These are phyloP conservation scores for Lordiphosa mommai DNA, from an alignment of 1,140 invertebrate genomes.

Conservation along the genomic window DNA sequence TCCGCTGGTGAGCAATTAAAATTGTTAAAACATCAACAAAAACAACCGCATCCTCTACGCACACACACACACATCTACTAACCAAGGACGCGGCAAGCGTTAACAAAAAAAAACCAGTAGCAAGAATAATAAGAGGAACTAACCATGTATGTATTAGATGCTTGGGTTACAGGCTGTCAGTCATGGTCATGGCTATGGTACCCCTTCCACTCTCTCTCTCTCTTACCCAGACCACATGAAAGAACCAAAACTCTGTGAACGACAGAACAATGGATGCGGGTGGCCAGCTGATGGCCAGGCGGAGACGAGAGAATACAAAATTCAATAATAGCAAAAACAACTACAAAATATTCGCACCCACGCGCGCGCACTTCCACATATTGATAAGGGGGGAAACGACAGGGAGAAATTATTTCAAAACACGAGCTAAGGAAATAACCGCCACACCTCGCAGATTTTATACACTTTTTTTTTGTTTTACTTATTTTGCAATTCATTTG, in stretches of 20 bases:
- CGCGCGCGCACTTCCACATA: conserved; percentile 13
- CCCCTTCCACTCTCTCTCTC: conserved; percentile 17
- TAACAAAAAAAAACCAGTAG: conserved; percentile 24
- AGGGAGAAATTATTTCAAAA: conserved; percentile 11
- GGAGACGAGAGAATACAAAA: conserved; percentile 22
- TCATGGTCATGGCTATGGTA: conserved; percentile 56
- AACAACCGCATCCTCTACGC: conserved; percentile 21
- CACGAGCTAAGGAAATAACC: neutral
- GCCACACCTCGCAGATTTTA: too few relatives aligned
- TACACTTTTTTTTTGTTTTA: too few relatives aligned
- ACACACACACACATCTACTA: conserved; percentile 15
- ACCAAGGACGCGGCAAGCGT: conserved; percentile 39
- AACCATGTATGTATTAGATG: conserved; percentile 20
- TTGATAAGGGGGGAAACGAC: conserved; percentile 4
- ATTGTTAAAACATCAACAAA: conserved; percentile 38
- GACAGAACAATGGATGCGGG: conserved; percentile 27
- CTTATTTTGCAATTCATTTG: too few relatives aligned
- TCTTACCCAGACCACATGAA: neutral
- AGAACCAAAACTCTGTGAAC: neutral
- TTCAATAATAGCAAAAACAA: conserved; percentile 53
- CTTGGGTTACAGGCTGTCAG: conserved; percentile 52
- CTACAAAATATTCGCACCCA: conserved; percentile 19
- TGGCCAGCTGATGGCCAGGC: conserved; percentile 40
- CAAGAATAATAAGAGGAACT: conserved; percentile 16
- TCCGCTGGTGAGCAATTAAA: conserved; percentile 61